Evolutionary conservation across 2,888 invertebrate genomes (phyloP), one percentile per base, ranked within the genome.

Genomic region (Uropetala carovei): DNA sequence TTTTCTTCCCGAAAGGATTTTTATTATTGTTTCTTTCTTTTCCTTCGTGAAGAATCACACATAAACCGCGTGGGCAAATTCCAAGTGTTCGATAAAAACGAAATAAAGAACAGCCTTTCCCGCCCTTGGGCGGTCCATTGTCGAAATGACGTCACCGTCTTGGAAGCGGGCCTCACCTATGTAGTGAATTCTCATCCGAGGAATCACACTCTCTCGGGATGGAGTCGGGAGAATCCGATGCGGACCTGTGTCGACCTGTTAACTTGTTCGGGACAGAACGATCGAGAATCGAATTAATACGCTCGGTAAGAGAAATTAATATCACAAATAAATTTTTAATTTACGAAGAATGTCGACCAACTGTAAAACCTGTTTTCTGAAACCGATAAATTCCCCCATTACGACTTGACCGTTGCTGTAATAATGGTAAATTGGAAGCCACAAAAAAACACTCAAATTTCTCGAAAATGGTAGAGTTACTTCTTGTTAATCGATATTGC

Each of bases 151-250:
- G 83, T 57, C 43, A 83, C 57, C 56, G 56, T 56, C 83, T 83
- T 83, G 83, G 83, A 83, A 83, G 83, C 83, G 4, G 57, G 83
- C 83, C 83, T 83, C 83, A 83, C 83, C 83, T 83, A n/a, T n/a
- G n/a, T n/a, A 30, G 14, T 30, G 83, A 83, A 83, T 83, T 83
- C 83, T n/a, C 57, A 56, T 18, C 83, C 83, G 83, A 83, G 56
- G 83, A 83, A 83, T 83, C 83, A 83, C 83, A 56, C 16, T 43
- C 16, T 43, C 18, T 64, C 7, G 18, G 18, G 64, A 18, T 64
- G 18, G 7, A 7, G 14, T 64, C 7, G 64, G 18, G 7, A 3
- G 18, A 64, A 64, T 43, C 43, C 43, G 5, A 16, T 64, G 64
- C 64, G 7, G 18, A 64, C 14, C 64, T 3, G 64, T 2, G 18